Percentiles rank a stretch among this genome's conserved stretches.
Conservation (phyloP, 2,888 invertebrate species). For the Chymomyza fuscimana region DNA sequence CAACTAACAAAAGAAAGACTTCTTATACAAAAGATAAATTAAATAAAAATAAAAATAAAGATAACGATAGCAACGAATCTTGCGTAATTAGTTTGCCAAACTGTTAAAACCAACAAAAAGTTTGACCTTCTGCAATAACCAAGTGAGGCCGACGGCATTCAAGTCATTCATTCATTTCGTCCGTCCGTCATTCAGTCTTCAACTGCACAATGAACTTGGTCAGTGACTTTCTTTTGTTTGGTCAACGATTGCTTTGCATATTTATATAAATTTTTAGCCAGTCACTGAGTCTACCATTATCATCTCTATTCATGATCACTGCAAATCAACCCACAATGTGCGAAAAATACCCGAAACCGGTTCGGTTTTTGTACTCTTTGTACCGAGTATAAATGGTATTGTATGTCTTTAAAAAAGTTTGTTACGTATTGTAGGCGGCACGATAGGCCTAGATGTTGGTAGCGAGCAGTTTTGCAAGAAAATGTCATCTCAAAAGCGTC, state of each 20-base stretch:
- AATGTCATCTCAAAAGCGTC: too few species aligned
- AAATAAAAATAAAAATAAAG: background rate
- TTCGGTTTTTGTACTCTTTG: background rate
- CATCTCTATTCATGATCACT: background rate
- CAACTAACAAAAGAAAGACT: slow-evolving; percentile 19
- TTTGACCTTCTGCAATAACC: slow-evolving; percentile 2
- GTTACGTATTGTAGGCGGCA: background rate
- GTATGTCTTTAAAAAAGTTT: background rate
- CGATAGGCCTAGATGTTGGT: background rate
- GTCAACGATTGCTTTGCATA: slow-evolving; percentile 28
- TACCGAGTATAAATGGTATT: background rate
- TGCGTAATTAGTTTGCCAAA: slow-evolving; percentile 2
- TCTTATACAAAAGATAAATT: slow-evolving; percentile 20
- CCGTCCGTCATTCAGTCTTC: background rate
- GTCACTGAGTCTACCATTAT: background rate
- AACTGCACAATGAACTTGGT: background rate
- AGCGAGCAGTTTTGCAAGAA: too few species aligned
- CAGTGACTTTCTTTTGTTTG: slow-evolving; percentile 11
- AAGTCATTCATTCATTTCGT: background rate
- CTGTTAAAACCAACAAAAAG: slow-evolving; percentile 4
- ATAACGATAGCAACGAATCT: background rate
- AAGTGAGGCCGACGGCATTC: background rate
- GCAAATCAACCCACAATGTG: background rate
- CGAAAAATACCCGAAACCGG: background rate
- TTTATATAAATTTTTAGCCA: slow-evolving; percentile 50